Evolutionary conservation across 2,113 vertebrate species (phyloP).

Genomic region (Bambusicola thoracicus): DNA sequence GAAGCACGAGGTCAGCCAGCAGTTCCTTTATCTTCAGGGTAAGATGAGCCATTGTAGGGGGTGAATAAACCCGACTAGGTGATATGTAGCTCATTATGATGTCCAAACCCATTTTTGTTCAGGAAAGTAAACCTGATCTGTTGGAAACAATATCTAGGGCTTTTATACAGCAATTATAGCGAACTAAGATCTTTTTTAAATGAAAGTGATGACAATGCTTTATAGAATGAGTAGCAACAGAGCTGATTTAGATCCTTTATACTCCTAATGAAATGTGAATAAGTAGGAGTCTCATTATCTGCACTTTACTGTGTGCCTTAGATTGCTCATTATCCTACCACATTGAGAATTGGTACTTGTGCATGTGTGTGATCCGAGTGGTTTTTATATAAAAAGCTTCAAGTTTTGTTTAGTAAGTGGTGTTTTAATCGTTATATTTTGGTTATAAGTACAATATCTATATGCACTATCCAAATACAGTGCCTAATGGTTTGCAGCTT

Average conservation of each 20-base stretch:
- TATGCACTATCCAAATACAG: background rate
- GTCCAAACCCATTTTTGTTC: constrained; percentile 48
- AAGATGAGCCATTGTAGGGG: constrained; percentile 55
- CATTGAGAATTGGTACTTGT: constrained; percentile 15
- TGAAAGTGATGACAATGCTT: constrained; percentile 65
- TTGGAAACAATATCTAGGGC: constrained; percentile 63
- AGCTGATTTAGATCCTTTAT: constrained; percentile 66
- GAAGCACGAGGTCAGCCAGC: constrained; percentile 57
- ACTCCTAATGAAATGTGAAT: constrained; percentile 69
- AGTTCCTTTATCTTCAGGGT: constrained; percentile 46
- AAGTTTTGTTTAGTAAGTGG: constrained; percentile 52
- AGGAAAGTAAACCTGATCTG: constrained; percentile 66
- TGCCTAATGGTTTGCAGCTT: background rate
- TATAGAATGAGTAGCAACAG: constrained; percentile 62
- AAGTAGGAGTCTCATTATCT: constrained; percentile 75
- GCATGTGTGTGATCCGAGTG: constrained; percentile 41
- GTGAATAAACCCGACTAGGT: constrained; percentile 52
- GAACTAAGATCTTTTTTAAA: constrained; percentile 56
- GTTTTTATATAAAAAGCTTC: constrained; percentile 44
- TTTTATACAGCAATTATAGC: constrained; percentile 67
- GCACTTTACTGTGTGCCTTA: constrained; percentile 53
- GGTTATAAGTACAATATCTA: background rate
- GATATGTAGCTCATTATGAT: constrained; percentile 48
- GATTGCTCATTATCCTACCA: constrained; percentile 61
- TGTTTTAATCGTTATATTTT: constrained; percentile 46